Conservation (phyloP, 2,797 vertebrate species). For the Anguilla anguilla region DNA sequence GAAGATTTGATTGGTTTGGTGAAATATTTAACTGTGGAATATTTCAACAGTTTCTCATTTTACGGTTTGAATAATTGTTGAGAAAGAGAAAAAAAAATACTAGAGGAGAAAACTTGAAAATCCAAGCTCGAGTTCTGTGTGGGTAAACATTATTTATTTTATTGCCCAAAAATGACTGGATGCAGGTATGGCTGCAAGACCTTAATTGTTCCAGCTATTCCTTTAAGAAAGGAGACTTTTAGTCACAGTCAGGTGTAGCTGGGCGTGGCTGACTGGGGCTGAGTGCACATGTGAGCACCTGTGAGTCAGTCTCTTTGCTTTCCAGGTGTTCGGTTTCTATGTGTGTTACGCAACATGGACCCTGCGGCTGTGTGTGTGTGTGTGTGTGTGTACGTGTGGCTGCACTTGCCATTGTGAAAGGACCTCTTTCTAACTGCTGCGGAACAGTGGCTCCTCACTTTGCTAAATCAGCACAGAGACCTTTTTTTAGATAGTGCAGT, state of each 20-base stretch:
- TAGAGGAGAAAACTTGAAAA: too few relatives aligned
- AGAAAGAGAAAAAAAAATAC: background rate
- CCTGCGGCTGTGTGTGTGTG: slow-evolving; percentile 19
- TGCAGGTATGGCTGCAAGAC: too few relatives aligned
- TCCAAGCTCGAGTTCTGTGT: too few relatives aligned
- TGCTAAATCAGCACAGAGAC: background rate
- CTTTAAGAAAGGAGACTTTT: background rate
- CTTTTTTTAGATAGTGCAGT: slow-evolving; percentile 1
- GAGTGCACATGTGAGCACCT: slow-evolving; percentile 55
- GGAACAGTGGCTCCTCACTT: background rate
- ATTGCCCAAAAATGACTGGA: too few relatives aligned
- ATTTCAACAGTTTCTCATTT: background rate
- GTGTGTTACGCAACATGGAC: slow-evolving; percentile 48
- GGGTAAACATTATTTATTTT: too few relatives aligned
- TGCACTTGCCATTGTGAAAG: background rate
- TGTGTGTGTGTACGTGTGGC: background rate
- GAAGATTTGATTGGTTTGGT: background rate
- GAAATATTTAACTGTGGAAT: background rate
- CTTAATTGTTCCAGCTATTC: too few relatives aligned
- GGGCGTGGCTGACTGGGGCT: background rate
- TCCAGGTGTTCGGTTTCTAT: slow-evolving; percentile 46
- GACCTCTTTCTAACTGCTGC: background rate
- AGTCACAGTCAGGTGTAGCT: background rate
- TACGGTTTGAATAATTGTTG: background rate
- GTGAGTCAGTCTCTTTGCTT: slow-evolving; percentile 45